These are phyloP conservation scores for Zeugodacus cucurbitae DNA, from an alignment of 1,140 invertebrate genomes.

Conservation along the genomic window DNA sequence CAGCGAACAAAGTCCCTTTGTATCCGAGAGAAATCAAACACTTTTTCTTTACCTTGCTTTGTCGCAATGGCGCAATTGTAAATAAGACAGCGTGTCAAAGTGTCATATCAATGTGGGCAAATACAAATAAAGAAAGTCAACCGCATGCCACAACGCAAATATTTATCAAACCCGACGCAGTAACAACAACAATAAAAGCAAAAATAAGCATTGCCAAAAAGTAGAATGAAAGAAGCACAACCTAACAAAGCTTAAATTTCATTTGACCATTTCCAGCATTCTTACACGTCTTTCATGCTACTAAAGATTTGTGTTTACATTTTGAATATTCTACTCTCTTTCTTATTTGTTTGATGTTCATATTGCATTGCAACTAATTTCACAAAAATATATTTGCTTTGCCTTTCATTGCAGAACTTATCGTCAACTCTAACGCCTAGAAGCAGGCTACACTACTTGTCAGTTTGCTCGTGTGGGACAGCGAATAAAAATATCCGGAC, in stretches of 20 bases:
- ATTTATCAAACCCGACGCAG: constrained; percentile 3
- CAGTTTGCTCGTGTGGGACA: too few relatives aligned
- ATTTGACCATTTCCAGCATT: neutral
- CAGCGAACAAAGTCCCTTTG: neutral
- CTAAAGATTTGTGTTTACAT: neutral
- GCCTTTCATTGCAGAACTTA: neutral
- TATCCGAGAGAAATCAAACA: neutral
- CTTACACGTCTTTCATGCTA: neutral
- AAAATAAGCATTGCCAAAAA: neutral
- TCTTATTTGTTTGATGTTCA: constrained; percentile 4
- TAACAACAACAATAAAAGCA: too few relatives aligned
- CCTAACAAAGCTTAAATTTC: neutral
- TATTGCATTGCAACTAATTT: constrained; percentile 32
- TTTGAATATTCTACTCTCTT: neutral
- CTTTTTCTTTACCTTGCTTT: neutral
- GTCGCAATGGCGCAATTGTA: constrained; percentile 24
- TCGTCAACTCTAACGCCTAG: too few relatives aligned
- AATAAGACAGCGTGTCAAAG: constrained; percentile 26
- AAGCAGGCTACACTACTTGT: too few relatives aligned
- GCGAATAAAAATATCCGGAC: too few relatives aligned
- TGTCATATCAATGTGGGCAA: constrained; percentile 28
- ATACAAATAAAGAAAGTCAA: neutral
- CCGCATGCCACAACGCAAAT: constrained; percentile 10
- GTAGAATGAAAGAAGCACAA: neutral
- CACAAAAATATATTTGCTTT: neutral